Evolutionary conservation across 2,888 invertebrate species (phyloP), one percentile per base, ranked within the genome.

Genomic region (Thyatira batis): DNA sequence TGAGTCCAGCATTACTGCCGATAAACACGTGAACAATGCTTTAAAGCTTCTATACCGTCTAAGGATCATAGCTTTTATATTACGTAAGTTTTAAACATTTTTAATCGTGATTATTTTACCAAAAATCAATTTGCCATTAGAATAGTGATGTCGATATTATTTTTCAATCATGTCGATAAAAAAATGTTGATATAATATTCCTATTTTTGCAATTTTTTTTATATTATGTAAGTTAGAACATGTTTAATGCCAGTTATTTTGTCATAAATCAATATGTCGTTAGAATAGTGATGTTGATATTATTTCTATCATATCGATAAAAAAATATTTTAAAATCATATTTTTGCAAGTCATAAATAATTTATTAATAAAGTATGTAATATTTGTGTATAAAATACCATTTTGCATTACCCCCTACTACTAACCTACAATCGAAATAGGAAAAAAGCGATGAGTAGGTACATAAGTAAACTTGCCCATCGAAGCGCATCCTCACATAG

Each of bases 1-100:
- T 33, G 20, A 13, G 21, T 48, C 50, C 50, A 25, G 13, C 50
- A 62, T 69, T 65, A 69, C 62, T 65, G 62, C 54, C 62, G 44
- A 61, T 69, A 69, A 69, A 69, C 58, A 69, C 45, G 25, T 13
- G 21, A 6, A 23, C 45, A 23, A 46, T 25, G 21, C 13, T 25
- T 6, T 46, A 23, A 13, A 46, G 21, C 25, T 25, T 45, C 23
- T 39, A 39, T 17, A n/a, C 2, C 17, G 17, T 39, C 33, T 13
- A 33, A 33, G 13, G 33, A 11, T 33, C 39, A 39, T 17, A 17
- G n/a, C 5, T 8, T 39, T 39, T 39, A 2, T 8, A 17, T 17
- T 39, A 17, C 13, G 8, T 13, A 39, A n/a, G n/a, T n/a, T n/a
- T 17, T 39, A 6, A 39, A 13, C 8, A 8, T 23, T 1, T 6